phyloP scores from a whole-genome alignment of 1,140 invertebrate genomes.

The Onthophagus taurus region DNA sequence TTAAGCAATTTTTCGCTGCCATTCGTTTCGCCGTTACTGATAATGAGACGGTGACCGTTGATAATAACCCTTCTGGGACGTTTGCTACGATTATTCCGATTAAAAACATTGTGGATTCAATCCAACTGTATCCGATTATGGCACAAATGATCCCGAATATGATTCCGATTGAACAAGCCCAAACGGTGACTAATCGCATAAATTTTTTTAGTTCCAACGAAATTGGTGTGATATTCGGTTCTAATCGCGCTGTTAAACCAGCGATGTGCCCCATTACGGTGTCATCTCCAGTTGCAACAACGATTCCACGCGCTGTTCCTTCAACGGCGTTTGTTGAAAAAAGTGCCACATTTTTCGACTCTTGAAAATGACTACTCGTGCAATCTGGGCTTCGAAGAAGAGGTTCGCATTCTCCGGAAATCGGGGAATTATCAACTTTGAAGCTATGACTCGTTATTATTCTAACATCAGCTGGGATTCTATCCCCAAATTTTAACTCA shows the following conservation, averaged over 20 bases:
- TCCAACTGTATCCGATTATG: constrained; percentile 57
- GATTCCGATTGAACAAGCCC: constrained; percentile 68
- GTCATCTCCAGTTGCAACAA: constrained; percentile 69
- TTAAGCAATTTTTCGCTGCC: constrained; percentile 67
- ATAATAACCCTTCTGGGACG: constrained; percentile 73
- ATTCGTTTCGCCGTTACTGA: constrained; percentile 68
- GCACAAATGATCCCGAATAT: constrained; percentile 65
- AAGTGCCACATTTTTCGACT: constrained; percentile 69
- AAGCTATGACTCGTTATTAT: constrained; percentile 55
- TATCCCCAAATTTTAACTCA: constrained; percentile 62
- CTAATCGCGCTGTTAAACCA: constrained; percentile 63
- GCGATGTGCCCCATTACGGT: constrained; percentile 81
- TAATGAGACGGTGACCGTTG: constrained; percentile 69
- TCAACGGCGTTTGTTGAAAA: constrained; percentile 73
- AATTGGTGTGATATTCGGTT: constrained; percentile 65
- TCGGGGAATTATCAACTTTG: constrained; percentile 46
- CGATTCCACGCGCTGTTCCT: constrained; percentile 56
- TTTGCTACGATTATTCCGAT: constrained; percentile 82
- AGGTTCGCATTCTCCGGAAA: constrained; percentile 71
- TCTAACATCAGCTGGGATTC: constrained; percentile 67
- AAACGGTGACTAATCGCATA: constrained; percentile 64
- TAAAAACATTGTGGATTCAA: constrained; percentile 71
- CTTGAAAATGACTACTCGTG: constrained; percentile 59
- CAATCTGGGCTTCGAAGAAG: constrained; percentile 49
- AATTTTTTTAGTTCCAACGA: constrained; percentile 69